These are phyloP conservation scores for Pantherophis alleghaniensis DNA, from an alignment of 2,797 vertebrate genomes.

Conservation along the genomic window DNA sequence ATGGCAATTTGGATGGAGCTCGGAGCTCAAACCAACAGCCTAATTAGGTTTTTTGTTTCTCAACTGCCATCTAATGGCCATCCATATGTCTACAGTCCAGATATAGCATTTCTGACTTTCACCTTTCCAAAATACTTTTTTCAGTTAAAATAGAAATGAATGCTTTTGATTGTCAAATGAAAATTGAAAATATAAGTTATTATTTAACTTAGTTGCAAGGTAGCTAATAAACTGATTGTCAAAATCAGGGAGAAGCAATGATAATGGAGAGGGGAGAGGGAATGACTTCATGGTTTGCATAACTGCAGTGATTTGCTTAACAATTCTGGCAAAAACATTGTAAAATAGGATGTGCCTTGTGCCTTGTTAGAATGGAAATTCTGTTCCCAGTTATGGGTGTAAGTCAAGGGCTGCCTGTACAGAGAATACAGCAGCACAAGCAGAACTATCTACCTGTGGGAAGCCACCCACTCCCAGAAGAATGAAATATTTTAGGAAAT, in stretches of 20 bases:
- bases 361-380: background rate
- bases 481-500: too few relatives aligned
- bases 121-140: background rate
- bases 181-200: background rate
- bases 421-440: background rate
- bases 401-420: background rate
- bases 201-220: background rate
- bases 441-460: background rate
- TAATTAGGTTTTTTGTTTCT: background rate
- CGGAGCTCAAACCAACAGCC: too few relatives aligned
- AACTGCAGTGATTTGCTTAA: background rate
- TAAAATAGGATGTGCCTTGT: background rate
- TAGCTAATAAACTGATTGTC: background rate
- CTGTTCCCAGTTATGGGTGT: background rate
- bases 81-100: background rate
- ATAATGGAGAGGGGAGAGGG: background rate
- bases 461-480: too few relatives aligned
- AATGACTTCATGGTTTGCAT: background rate
- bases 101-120: background rate
- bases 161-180: background rate
- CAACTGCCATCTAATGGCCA: background rate
- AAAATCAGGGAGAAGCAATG: background rate
- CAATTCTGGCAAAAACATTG: background rate
- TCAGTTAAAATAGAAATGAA: background rate
- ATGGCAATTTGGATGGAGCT: too few relatives aligned